A percentile compares a stretch with the other conserved stretches of the same genome.
Conservation (phyloP, 2,113 vertebrate species). For the Burhinus oedicnemus region DNA sequence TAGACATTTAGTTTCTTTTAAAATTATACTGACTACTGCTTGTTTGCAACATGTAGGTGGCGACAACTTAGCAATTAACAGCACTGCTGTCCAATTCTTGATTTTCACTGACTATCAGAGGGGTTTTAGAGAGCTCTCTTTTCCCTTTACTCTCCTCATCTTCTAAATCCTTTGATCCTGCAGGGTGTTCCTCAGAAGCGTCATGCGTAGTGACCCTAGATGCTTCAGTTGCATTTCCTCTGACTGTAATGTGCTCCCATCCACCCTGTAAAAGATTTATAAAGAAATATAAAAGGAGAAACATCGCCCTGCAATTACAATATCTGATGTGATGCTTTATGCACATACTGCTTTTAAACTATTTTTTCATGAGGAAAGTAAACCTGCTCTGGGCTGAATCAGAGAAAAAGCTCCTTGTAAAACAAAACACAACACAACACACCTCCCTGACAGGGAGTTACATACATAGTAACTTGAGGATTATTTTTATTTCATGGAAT, state of each 20-base stretch:
- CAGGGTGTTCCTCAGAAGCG: background rate
- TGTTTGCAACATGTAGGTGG: background rate
- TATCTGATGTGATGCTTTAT: background rate
- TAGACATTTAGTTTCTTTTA: background rate
- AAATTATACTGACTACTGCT: background rate
- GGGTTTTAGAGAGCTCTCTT: background rate
- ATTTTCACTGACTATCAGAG: constrained; percentile 15
- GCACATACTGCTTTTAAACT: background rate
- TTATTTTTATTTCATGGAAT: background rate
- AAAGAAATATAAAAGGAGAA: background rate
- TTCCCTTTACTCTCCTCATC: background rate
- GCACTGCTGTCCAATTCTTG: constrained; percentile 65
- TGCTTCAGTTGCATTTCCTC: constrained; percentile 85
- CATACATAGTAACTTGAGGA: background rate
- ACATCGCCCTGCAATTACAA: background rate
- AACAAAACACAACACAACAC: background rate
- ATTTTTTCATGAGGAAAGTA: background rate
- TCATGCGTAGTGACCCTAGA: background rate
- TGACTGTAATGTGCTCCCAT: constrained; percentile 91
- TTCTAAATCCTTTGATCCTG: background rate
- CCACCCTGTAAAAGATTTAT: constrained; percentile 82
- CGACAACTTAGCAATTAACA: constrained; percentile 57
- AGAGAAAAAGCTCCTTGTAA: background rate
- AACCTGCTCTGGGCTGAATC: background rate
- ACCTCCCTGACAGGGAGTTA: background rate